Base-by-base conservation (phyloP, 2,888 invertebrate species). In the Seira musarum region DNA sequence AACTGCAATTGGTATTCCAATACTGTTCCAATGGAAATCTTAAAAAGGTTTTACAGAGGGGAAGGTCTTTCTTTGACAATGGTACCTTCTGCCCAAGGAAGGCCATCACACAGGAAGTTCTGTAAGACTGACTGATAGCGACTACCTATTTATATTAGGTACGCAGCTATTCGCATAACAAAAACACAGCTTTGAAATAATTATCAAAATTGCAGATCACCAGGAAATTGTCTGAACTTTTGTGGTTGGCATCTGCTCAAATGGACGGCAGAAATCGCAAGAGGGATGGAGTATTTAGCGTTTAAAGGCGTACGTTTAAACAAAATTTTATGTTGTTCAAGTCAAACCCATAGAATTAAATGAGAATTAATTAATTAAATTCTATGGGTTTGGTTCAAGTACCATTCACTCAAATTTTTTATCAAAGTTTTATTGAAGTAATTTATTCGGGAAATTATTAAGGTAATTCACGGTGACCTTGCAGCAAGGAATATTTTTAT, bases 221-320 rank as follows among this genome's bases (percentile, higher is more conserved):
- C 78, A 8, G 78, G 63, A 25, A 78, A 67, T 67, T 72, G 21
- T 49, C 35, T 78, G 2, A 78, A 66, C n/a, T 72, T 78, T 57
- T 78, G 67, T 35, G 78, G 63, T 0, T 72, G 72, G 72, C 78
- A 82, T 46, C 35, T 82, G 13, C 61, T 82, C 1, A 63, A 21
- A 17, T 82, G 82, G 82, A 69, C 76, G n/a, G 49, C 76, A n/a
- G 74, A 82, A 49, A 80, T 82, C 17, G 80, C 80, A 21, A 73
- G 74, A 61, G 82, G 82, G 17, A 80, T 82, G 82, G 80, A 80
- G 22, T 82, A 73, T 60, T 57, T 82, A 49, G 69, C 76, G 19
- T 77, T 69, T 35, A 80, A 80, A 61, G 65, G 77, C 46, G 82
- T 76, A 67, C 30, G 30, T 5, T 30, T 8, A 30, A 30, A 30